These are phyloP conservation scores for Paramormyrops kingsleyae DNA, from an alignment of 2,113 vertebrate genomes.

Conservation along the genomic window DNA sequence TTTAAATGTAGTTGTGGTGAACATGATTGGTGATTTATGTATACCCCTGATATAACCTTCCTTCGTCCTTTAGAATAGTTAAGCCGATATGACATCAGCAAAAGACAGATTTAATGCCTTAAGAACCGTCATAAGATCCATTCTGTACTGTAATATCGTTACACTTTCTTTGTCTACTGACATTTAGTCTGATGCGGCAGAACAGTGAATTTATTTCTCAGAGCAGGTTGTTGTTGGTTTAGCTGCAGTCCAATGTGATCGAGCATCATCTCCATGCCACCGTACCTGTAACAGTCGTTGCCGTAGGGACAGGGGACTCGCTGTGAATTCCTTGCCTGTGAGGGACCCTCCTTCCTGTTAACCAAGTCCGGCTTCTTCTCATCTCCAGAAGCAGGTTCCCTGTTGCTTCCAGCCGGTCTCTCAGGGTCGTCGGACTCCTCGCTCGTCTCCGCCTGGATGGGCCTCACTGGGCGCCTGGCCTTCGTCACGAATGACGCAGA, in stretches of 20 bases:
- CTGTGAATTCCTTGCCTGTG: conserved; percentile 9
- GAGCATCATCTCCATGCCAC: not conserved
- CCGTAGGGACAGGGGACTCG: conserved; percentile 55
- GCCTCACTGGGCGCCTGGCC: not conserved
- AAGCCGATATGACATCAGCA: not conserved
- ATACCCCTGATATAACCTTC: not conserved
- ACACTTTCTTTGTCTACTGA: not conserved
- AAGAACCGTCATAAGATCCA: not conserved
- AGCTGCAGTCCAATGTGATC: not conserved
- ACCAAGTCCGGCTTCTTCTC: not conserved
- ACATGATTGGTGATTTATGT: not conserved
- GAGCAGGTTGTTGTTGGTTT: not conserved
- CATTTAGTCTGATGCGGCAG: not conserved
- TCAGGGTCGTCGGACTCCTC: not conserved
- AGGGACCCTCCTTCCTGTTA: not conserved
- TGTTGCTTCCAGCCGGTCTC: not conserved
- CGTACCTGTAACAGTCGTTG: conserved; percentile 62
- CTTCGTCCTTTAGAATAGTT: not conserved
- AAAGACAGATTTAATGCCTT: not conserved
- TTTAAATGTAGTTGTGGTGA: not conserved
- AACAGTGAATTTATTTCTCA: not conserved
- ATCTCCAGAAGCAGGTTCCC: not conserved
- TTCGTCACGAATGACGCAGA: not conserved
- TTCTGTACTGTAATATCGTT: not conserved
- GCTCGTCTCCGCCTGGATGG: not conserved